Conservation (phyloP, 2,888 invertebrate species). For the Hanleya hanleyi region DNA sequence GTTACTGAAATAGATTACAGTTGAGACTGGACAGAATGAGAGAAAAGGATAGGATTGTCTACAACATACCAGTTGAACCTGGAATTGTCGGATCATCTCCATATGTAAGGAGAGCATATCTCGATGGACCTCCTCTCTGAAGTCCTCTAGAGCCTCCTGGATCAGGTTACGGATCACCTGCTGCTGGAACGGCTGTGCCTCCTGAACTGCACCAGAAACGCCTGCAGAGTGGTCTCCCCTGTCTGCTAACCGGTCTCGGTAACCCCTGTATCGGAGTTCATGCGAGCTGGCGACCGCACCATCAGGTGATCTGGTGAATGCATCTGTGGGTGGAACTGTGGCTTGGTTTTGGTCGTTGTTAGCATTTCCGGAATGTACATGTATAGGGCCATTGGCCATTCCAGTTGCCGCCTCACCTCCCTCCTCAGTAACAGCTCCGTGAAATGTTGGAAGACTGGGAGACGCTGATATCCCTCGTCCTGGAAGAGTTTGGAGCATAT, state of each 20-base stretch:
- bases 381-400: neutral
- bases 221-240: neutral
- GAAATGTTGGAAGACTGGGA: neutral
- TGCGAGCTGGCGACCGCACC: neutral
- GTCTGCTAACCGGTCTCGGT: neutral
- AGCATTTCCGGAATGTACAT: neutral
- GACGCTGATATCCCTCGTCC: neutral
- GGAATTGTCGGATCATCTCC: conserved; percentile 65
- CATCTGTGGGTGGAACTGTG: neutral
- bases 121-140: conserved; percentile 56
- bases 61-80: conserved; percentile 60
- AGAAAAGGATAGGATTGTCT: too few relatives aligned
- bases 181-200: conserved; percentile 44
- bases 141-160: conserved; percentile 63
- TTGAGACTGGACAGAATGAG: too few relatives aligned
- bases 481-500: too few relatives aligned
- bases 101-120: conserved; percentile 62
- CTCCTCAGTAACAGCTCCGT: neutral
- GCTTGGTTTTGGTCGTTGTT: neutral
- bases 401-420: neutral
- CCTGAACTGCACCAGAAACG: neutral
- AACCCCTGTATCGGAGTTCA: neutral
- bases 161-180: conserved; percentile 60
- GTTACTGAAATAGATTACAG: too few relatives aligned
- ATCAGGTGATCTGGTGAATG: neutral